These are phyloP conservation scores for Pentamera pediparva DNA, from an alignment of 53 echinoderm and acorn worm genomes.

Conservation along the genomic window DNA sequence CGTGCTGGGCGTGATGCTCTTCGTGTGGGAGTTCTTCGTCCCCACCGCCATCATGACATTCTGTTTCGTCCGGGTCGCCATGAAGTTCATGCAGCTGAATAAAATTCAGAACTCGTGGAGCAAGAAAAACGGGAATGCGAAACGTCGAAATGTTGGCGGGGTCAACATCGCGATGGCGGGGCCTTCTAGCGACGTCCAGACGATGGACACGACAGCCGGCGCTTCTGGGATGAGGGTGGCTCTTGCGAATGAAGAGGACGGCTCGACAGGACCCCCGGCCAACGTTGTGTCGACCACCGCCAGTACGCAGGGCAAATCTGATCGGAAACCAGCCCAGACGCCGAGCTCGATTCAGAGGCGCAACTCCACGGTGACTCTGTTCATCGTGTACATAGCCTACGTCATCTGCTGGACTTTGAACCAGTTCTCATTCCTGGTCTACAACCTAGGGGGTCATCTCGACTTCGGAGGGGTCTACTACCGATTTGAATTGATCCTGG, in stretches of 20 bases:
- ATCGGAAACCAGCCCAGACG: conserved; percentile 1
- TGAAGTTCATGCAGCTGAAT: conserved; percentile 45
- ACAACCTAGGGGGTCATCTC: conserved; percentile 69
- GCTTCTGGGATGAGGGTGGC: no score
- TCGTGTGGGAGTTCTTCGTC: conserved; percentile 57
- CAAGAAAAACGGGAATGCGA: neutral
- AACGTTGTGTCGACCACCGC: neutral
- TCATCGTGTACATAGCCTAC: conserved; percentile 68
- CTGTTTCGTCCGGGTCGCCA: conserved; percentile 43
- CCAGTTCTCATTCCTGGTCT: conserved; percentile 70
- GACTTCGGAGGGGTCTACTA: conserved; percentile 75
- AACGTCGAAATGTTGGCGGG: conserved; percentile 7
- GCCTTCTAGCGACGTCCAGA: neutral
- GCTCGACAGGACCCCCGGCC: neutral
- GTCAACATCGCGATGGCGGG: neutral
- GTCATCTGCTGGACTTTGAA: conserved; percentile 81
- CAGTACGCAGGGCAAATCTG: no score
- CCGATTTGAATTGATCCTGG: conserved; percentile 65
- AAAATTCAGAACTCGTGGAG: conserved; percentile 3
- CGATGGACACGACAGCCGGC: neutral
- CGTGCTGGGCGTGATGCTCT: conserved; percentile 47
- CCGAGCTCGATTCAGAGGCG: conserved; percentile 25
- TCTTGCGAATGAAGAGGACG: neutral
- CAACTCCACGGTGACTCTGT: conserved; percentile 60
- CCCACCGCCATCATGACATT: conserved; percentile 58